Evolutionary conservation across 1,140 invertebrate genomes (phyloP).

Genomic region (Brevipalpus yothersi): DNA sequence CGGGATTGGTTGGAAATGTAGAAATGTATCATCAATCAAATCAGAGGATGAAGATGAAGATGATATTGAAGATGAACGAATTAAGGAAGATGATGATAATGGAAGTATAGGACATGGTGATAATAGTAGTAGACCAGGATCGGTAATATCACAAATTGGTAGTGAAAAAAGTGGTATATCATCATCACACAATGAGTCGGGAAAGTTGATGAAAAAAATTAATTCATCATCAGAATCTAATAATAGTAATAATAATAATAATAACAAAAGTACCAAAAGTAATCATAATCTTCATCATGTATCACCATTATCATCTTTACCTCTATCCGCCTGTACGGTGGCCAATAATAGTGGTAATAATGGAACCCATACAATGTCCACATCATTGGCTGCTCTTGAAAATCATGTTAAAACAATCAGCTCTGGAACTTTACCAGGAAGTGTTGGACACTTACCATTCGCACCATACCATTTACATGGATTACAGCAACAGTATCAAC

Average conservation of each 20-base stretch:
- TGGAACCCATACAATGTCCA: conserved; percentile 29
- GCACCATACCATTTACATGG: conserved; percentile 22
- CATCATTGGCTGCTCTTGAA: conserved; percentile 44
- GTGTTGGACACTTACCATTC: conserved; percentile 20
- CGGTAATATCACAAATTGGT: neutral
- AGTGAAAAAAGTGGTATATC: neutral
- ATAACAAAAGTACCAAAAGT: too few species aligned
- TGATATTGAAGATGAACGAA: neutral
- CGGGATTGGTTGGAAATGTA: too few species aligned
- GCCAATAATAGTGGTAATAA: neutral
- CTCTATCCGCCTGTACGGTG: neutral
- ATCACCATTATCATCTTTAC: neutral
- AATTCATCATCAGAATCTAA: too few species aligned
- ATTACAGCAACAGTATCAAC: conserved; percentile 4
- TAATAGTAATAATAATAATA: too few species aligned
- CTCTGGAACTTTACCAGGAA: conserved; percentile 2
- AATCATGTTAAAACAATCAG: conserved; percentile 31
- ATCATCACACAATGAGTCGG: neutral
- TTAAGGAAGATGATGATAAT: neutral
- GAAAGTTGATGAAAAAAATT: neutral
- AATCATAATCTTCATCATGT: too few species aligned
- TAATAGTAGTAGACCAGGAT: neutral
- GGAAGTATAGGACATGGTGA: neutral
- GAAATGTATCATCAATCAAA: neutral
- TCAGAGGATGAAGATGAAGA: neutral